Conservation (phyloP, 2,113 vertebrate species). For the Lagenorhynchus albirostris region DNA sequence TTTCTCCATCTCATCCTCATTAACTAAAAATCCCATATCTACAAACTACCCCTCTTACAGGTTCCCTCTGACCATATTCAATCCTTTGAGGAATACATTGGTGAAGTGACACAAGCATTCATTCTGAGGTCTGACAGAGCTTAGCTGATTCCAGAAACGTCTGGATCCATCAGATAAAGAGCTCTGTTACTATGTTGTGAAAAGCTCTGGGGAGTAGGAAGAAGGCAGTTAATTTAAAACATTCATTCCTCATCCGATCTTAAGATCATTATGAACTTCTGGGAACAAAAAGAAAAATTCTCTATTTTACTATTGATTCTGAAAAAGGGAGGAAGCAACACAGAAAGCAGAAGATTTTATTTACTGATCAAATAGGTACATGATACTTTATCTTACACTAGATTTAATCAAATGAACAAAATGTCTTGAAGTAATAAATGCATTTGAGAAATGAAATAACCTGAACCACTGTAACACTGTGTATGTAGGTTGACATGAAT, state of each 20-base stretch:
- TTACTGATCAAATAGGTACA: neutral
- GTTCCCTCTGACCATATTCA: neutral
- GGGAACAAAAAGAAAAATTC: neutral
- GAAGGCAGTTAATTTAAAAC: neutral
- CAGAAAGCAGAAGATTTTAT: neutral
- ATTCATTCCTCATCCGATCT: neutral
- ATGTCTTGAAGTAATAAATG: neutral
- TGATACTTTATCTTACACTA: neutral
- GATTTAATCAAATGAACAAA: neutral
- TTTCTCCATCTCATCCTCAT: neutral
- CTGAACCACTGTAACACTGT: neutral
- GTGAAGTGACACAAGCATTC: neutral
- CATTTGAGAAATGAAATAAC: neutral
- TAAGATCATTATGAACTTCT: neutral
- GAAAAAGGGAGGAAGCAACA: neutral
- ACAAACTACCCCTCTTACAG: neutral
- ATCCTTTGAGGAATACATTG: neutral
- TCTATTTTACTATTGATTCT: slow-evolving; percentile 6
- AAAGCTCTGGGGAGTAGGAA: neutral
- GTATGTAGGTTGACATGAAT: neutral
- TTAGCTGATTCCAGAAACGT: neutral
- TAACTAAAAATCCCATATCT: neutral
- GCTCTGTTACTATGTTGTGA: neutral
- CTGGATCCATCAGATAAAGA: neutral
- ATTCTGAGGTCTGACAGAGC: neutral